Evolutionary conservation across 2,113 vertebrate species (phyloP), one percentile per base, ranked within the genome.

Genomic region (Craseonycteris thonglongyai): DNA sequence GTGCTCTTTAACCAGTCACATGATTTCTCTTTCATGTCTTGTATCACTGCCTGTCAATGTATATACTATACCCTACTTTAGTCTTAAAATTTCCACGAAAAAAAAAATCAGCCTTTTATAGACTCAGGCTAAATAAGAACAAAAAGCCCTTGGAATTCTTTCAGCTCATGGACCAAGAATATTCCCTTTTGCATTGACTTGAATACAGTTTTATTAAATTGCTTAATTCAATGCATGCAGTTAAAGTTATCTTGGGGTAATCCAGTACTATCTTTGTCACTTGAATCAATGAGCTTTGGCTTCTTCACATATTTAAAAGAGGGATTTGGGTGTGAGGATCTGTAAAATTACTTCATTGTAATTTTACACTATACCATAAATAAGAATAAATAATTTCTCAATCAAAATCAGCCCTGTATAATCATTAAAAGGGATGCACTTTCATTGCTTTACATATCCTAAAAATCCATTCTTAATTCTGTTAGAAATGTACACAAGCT

Each of bases 401-500:
- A 78, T 72, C 72, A 2, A 14, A 38, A 91, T 22, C 45, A 95
- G 45, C 89, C 63, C 45, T 94, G 24, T 66, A 15, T 95, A 14
- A 89, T 94, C 92, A 79, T 26, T 56, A 54, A 90, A 95, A 95
- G 30, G 69, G 75, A 76, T 10, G 0, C 15, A 84, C 28, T 47
- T 95, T 6, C 82, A 92, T 66, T 94, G 93, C 45, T 96, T 61
- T 83, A 87, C 24, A 47, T 92, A 93, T 85, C 91, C 84, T 80
- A 96, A 97, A 90, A 90, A 40, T 91, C 85, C 97, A 94, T 83
- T 83, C 95, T 82, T 95, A 97, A 93, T 96, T 88, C 92, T 54
- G 86, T 69, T 78, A 93, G 71, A 80, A 84, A 56, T 28, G 93
- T 21, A 24, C 42, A 88, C 90, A 92, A 94, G 68, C 51, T 82